Conservation (phyloP, 2,888 invertebrate species). For the Drosophila diplacantha region DNA sequence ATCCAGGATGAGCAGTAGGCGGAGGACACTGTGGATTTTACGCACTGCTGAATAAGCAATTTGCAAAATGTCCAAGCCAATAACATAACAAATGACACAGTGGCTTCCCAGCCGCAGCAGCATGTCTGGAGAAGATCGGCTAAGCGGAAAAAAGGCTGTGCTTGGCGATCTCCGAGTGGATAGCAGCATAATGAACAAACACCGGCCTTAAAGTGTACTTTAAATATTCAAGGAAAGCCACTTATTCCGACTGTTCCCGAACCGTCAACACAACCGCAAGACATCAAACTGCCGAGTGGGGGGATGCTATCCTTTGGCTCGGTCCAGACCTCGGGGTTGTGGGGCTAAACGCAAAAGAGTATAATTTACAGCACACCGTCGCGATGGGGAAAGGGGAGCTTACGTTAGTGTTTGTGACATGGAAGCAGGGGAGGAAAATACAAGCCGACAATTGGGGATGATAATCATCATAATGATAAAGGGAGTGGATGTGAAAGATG, state of each 20-base stretch:
- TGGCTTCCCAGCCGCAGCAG: conserved; percentile 44
- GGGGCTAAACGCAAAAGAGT: conserved; percentile 66
- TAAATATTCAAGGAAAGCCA: conserved; percentile 54
- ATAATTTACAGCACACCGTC: conserved; percentile 65
- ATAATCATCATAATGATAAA: conserved; percentile 28
- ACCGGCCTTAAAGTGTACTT: conserved; percentile 51
- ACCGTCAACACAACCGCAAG: conserved; percentile 63
- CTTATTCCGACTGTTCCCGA: conserved; percentile 18
- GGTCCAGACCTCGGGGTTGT: conserved; percentile 49
- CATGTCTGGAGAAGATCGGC: not conserved
- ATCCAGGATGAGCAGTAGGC: conserved; percentile 8
- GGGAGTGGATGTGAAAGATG: conserved; percentile 7
- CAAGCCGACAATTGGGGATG: conserved; percentile 1
- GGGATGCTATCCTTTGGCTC: conserved; percentile 8
- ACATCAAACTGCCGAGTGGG: conserved; percentile 59
- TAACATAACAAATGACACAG: conserved; percentile 75
- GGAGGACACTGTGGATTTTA: conserved; percentile 66
- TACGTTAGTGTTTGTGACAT: conserved; percentile 49
- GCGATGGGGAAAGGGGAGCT: conserved; percentile 14
- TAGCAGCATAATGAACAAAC: conserved; percentile 32
- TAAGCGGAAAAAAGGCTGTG: conserved; percentile 12
- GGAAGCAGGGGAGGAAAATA: conserved; percentile 42
- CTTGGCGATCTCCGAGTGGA: conserved; percentile 18
- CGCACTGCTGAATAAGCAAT: conserved; percentile 77
- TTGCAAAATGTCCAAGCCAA: conserved; percentile 77